Evolutionary conservation across 2,888 invertebrate genomes (phyloP).

Genomic region (Agrotis exclamationis): DNA sequence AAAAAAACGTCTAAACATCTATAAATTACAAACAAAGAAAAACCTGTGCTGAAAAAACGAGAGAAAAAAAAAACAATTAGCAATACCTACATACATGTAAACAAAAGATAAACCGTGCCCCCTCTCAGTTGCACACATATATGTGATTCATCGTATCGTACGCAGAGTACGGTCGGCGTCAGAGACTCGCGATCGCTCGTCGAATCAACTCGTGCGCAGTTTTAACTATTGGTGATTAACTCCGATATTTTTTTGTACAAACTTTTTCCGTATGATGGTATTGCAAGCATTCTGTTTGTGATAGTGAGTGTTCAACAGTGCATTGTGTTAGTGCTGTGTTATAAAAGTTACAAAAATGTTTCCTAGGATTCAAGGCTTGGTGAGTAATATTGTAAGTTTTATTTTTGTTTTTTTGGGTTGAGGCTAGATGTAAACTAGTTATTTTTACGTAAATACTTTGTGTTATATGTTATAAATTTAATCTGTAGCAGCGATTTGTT

Average conservation of each 20-base stretch:
- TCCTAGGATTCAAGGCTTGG: conserved; percentile 89
- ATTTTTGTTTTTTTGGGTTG: conserved; percentile 23
- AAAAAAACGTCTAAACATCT: conserved; percentile 19
- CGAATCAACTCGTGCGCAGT: conserved; percentile 80
- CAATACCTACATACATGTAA: conserved; percentile 53
- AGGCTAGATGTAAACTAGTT: neutral
- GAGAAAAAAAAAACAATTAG: conserved; percentile 36
- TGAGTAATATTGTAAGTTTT: conserved; percentile 71
- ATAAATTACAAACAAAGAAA: conserved; percentile 43
- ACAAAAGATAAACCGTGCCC: conserved; percentile 59
- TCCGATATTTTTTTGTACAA: conserved; percentile 25
- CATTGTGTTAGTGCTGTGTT: conserved; percentile 71
- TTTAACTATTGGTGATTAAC: conserved; percentile 45
- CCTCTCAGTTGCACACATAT: conserved; percentile 50
- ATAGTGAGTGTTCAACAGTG: conserved; percentile 73
- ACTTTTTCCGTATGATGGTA: conserved; percentile 68
- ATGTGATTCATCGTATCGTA: conserved; percentile 59
- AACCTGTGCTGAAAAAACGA: conserved; percentile 9
- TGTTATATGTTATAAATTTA: too few species aligned
- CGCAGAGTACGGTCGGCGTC: conserved; percentile 42
- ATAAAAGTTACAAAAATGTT: conserved; percentile 79
- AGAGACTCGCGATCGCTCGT: conserved; percentile 74
- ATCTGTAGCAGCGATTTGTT: neutral
- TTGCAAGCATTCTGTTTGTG: conserved; percentile 66
- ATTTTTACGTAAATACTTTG: too few species aligned